A percentile compares a stretch with the other conserved stretches of the same genome.
phyloP scores from a whole-genome alignment of 1,140 invertebrate species.

The Ceratina australensis region DNA sequence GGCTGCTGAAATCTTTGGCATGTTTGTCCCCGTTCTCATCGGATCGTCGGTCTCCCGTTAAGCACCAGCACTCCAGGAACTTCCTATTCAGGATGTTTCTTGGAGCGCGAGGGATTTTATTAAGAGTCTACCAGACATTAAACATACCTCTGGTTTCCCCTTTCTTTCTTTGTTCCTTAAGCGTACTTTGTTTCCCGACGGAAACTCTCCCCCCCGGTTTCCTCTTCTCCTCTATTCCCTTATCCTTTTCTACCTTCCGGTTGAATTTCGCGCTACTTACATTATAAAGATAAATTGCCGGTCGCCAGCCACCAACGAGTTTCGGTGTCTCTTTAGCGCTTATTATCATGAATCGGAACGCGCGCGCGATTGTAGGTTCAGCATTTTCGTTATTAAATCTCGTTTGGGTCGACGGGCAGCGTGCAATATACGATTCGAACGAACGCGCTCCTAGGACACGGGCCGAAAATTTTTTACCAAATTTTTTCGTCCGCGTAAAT shows the following conservation, averaged over 20 bases:
- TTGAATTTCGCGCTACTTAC: constrained; percentile 14
- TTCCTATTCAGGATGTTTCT: constrained; percentile 69
- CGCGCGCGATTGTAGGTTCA: constrained; percentile 39
- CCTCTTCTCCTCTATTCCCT: too few relatives aligned
- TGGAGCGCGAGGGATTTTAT: constrained; percentile 66
- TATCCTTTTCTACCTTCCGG: neutral
- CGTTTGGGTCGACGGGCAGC: constrained; percentile 21
- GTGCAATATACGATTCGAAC: neutral
- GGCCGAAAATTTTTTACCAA: neutral
- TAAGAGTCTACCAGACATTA: constrained; percentile 67
- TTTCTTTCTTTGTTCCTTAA: constrained; percentile 36
- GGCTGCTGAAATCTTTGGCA: constrained; percentile 5
- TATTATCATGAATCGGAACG: constrained; percentile 45
- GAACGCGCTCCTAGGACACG: neutral
- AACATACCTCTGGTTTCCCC: constrained; percentile 40
- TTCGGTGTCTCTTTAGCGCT: constrained; percentile 28
- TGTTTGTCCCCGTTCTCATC: constrained; percentile 28
- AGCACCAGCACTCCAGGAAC: constrained; percentile 32
- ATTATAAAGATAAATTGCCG: constrained; percentile 35
- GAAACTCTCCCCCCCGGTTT: neutral
- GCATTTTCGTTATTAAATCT: constrained; percentile 61
- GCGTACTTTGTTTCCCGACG: constrained; percentile 28
- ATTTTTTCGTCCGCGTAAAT: neutral
- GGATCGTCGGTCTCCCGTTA: constrained; percentile 9
- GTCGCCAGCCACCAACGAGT: constrained; percentile 17